phyloP scores from a whole-genome alignment of 2,113 vertebrate genomes.

The Isichthys henryi region DNA sequence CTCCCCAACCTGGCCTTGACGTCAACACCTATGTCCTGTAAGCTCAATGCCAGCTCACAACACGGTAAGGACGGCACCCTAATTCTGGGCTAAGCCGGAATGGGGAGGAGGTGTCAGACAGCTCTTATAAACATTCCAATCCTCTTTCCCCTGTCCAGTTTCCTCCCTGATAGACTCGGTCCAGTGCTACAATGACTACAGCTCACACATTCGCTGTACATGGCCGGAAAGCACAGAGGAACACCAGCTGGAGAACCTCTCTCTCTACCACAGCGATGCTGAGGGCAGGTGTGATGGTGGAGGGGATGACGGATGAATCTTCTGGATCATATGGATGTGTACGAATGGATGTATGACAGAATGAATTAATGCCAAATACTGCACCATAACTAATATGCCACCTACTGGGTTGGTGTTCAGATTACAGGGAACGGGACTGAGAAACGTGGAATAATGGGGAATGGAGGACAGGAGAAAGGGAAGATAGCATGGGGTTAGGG shows the following conservation, averaged over 20 bases:
- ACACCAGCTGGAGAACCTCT: not conserved
- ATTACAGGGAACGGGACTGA: not conserved
- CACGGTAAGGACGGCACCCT: conserved; percentile 26
- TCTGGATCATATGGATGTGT: not conserved
- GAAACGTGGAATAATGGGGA: not conserved
- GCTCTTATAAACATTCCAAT: not conserved
- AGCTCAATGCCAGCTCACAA: not conserved
- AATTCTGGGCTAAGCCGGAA: not conserved
- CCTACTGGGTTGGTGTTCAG: not conserved
- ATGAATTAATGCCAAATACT: not conserved
- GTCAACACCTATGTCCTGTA: conserved; percentile 17
- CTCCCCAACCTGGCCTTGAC: conserved; percentile 16
- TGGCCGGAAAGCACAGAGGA: conserved; percentile 39
- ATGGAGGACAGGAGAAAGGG: not conserved
- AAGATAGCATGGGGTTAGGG: not conserved
- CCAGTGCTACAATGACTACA: conserved; percentile 53
- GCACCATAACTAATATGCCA: not conserved
- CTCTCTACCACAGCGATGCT: not conserved
- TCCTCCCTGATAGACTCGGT: conserved; percentile 46
- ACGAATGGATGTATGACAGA: not conserved
- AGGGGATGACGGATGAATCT: not conserved
- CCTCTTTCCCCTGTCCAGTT: conserved; percentile 27
- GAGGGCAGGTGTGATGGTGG: not conserved
- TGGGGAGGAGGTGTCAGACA: not conserved
- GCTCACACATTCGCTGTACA: conserved; percentile 36